Conservation (phyloP, 1,140 invertebrate species). For the Hycleus cichorii region DNA sequence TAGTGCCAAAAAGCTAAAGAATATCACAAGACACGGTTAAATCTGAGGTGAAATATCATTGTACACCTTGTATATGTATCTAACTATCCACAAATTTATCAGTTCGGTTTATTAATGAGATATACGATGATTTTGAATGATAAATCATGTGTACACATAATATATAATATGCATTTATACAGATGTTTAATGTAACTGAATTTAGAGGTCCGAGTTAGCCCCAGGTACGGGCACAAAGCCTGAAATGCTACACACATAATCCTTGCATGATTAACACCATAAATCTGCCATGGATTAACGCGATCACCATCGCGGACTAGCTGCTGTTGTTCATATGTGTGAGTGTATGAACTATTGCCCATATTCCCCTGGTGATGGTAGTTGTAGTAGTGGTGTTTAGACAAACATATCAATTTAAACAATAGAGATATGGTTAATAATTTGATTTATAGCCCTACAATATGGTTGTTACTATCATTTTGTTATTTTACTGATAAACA, state of each 20-base stretch:
- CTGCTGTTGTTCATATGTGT: conserved; percentile 53
- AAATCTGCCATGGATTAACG: conserved; percentile 48
- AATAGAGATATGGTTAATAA: too few relatives aligned
- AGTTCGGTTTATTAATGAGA: conserved; percentile 14
- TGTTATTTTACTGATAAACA: too few relatives aligned
- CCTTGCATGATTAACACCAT: conserved; percentile 56
- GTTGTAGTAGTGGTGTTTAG: background rate
- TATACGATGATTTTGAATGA: conserved; percentile 9
- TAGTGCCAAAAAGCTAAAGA: too few relatives aligned
- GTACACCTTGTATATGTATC: too few relatives aligned
- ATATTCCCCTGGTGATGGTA: background rate
- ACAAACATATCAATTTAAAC: conserved; percentile 12
- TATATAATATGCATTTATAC: background rate
- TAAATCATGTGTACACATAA: conserved; percentile 6
- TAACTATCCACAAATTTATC: background rate
- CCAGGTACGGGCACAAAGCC: conserved; percentile 9
- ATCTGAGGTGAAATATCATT: too few relatives aligned
- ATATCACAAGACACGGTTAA: too few relatives aligned
- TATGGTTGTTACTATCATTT: too few relatives aligned
- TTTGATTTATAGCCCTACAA: too few relatives aligned
- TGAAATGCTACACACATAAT: conserved; percentile 32
- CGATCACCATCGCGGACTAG: conserved; percentile 43
- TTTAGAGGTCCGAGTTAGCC: background rate
- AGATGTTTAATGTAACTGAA: background rate
- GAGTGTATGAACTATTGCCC: conserved; percentile 30